Base-by-base conservation (phyloP, 2,113 vertebrate species). In the Psilopsiagon aymara region DNA sequence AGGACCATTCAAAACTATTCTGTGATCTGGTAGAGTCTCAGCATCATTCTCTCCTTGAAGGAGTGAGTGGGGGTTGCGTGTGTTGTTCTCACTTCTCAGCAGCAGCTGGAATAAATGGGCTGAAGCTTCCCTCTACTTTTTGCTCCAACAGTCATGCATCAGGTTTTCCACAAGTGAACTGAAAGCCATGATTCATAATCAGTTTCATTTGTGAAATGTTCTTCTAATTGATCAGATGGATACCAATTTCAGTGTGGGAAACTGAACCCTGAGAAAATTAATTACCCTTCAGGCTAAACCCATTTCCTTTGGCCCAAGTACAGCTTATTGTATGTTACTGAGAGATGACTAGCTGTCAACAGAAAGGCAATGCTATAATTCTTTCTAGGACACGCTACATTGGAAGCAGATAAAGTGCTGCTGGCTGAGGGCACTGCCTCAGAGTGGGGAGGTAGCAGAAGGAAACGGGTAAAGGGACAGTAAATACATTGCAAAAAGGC, bases 181-280 rank as follows among this genome's bases (percentile, higher is more conserved):
- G 88, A 93, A 91, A 92, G 69, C 81, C 84, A 92, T 88, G 92
- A 90, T 86, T 97, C 94, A 92, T 92, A 97, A 95, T 94, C 93
- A 96, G 80, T 44, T 95, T 96, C 93, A 29, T 97, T 97, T 97
- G 84, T 10, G 10, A 97, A 97, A 97, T 79, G 79, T 96, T 95
- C 96, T 94, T 96, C 87, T 97, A 98, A 97, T 97, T 98, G 94
- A 94, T 97, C 95, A 91, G 95, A 96, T 3, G 15, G 92, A 96
- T 94, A 95, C 92, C 96, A 96, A 96, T 97, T 97, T 96, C 95
- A 93, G 96, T 96, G 94, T 97, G 95, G 96, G 85, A 97, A 98
- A 97, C 95, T 95, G 95, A 96, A 95, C 93, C 91, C 90, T 64
- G 84, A 86, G 66, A 95, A 97, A 97, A 97, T 96, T 96, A 98